Conservation (phyloP, 2,797 vertebrate genomes). For the Sardinella longiceps region DNA sequence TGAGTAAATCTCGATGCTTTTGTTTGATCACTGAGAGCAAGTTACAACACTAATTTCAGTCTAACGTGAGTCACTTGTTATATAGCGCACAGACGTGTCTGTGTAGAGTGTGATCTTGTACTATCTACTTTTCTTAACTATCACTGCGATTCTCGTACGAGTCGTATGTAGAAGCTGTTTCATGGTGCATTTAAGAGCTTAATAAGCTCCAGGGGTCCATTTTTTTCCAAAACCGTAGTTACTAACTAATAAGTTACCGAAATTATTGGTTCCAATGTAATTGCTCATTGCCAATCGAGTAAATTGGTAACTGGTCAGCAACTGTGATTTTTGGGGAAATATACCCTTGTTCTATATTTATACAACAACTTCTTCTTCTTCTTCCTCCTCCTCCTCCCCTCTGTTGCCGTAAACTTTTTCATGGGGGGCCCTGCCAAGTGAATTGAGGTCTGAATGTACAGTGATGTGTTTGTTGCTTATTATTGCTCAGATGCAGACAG, state of each 20-base stretch:
- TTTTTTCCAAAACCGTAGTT: no score
- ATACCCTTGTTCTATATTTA: neutral
- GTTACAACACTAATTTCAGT: neutral
- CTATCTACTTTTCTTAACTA: neutral
- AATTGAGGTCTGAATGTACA: slow-evolving; percentile 4
- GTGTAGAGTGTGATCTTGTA: neutral
- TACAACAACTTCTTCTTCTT: no score
- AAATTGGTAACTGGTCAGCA: no score
- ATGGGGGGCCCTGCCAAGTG: neutral
- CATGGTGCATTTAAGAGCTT: neutral
- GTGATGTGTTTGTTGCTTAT: slow-evolving; percentile 8
- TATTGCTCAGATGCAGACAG: neutral
- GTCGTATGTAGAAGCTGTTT: slow-evolving; percentile 14
- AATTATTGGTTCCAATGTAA: no score
- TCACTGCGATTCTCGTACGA: neutral
- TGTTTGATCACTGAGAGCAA: neutral
- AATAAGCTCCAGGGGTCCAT: neutral
- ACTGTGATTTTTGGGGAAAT: no score
- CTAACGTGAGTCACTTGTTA: neutral
- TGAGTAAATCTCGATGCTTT: neutral
- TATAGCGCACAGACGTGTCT: neutral
- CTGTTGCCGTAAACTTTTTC: neutral
- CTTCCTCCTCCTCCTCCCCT: neutral
- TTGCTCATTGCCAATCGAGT: no score
- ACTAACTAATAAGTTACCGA: no score